Evolutionary conservation across 2,888 invertebrate genomes (phyloP), one percentile per base, ranked within the genome.

Genomic region (Cyaniris semiargus): DNA sequence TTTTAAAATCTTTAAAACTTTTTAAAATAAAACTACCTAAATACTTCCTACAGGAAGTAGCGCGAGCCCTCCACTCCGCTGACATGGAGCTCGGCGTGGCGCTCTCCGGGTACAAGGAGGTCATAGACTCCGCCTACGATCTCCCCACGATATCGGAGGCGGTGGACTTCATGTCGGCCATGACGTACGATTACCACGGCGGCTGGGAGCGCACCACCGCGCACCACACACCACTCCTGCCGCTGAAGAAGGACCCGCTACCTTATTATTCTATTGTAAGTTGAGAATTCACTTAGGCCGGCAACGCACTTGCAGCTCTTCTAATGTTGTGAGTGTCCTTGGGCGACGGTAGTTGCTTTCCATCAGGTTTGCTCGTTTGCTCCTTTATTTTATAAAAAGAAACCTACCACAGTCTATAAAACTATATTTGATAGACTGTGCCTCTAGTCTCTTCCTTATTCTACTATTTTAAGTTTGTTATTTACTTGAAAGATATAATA

Each of bases 111-210:
- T 98, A 98, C 86, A 97, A 97, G 83, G 97, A 98, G 90, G 97
- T 98, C 0, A 98, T 98, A 74, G 97, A 97, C 79, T 95, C 96
- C 15, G 98, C 97, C 0, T 98, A 98, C 84, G 98, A 98, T 81
- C 92, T 98, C 0, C 93, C 95, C 0, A 89, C 95, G 1, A 92
- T 98, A 70, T 96, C 96, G 0, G 93, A 95, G 76, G 93, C 96
- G 60, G 95, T 96, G 0, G 97, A 98, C 83, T 98, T 97, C 86
- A 94, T 98, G 86, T 97, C 97, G 6, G 96, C 97, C 0, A 98
- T 98, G 97, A 96, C 96, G 0, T 98, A 97, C 82, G 98, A 98
- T 86, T 98, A 97, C 86, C 98, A 98, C 82, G 98, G 98, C 0
- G 96, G 97, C n/a, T 98, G 98, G 98, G 98, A 98, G 86, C 90